Base-by-base conservation (phyloP, 1,140 invertebrate genomes). In the Listronotus bonariensis region DNA sequence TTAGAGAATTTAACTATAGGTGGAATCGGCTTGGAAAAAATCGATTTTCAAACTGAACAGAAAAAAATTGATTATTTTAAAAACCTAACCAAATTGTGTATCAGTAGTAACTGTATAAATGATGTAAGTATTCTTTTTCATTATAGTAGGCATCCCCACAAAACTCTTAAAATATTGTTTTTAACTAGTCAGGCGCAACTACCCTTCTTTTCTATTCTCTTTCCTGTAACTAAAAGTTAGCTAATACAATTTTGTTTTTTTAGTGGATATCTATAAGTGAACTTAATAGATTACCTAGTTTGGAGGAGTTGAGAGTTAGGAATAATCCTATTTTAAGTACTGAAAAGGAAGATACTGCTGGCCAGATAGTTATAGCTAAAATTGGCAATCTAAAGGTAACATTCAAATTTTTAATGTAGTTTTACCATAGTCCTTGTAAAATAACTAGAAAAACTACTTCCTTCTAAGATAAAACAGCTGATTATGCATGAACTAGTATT, bases 181-280 rank as follows among this genome's bases (percentile, higher is more conserved):
- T 1, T 38, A n/a, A n/a, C n/a, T n/a, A n/a, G n/a, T n/a, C n/a
- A n/a, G n/a, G n/a, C n/a, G n/a, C n/a, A n/a, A 7, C 14, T 8
- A 46, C 6, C 14, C 14, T 46, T 8, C 14, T 46, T 52, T 10
- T n/a, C n/a, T n/a, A n/a, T n/a, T n/a, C n/a, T n/a, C n/a, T n/a
- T n/a, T n/a, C n/a, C n/a, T n/a, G n/a, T n/a, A n/a, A n/a, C n/a
- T n/a, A n/a, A n/a, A n/a, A n/a, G n/a, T n/a, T n/a, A n/a, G n/a
- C n/a, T n/a, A n/a, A n/a, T n/a, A n/a, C n/a, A n/a, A 34, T 34
- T 34, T 34, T 6, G 5, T 34, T 34, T 64, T 34, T 77, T 76
- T 49, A 92, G 90, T 93, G 91, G 90, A 77, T 82, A 66, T 89
- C 88, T 9, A 79, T 97, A 14, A 89, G 88, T 74, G 92, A 96